Percentiles rank a stretch among this genome's conserved stretches.
These are phyloP conservation scores for Oenanthe melanoleuca DNA, from an alignment of 2,113 vertebrate species.

Conservation along the genomic window DNA sequence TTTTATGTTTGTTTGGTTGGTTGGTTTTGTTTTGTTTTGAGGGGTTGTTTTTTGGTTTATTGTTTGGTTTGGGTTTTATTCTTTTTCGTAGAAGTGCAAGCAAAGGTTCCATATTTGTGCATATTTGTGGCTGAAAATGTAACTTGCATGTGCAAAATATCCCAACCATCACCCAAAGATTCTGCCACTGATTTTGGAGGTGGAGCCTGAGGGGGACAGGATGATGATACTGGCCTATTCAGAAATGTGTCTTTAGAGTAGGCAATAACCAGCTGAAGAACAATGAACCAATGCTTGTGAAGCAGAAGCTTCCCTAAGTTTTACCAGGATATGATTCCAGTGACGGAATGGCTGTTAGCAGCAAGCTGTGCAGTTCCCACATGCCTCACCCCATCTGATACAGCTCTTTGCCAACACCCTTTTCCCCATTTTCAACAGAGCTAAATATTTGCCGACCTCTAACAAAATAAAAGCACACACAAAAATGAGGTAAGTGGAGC, in stretches of 20 bases:
- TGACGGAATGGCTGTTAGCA: not conserved
- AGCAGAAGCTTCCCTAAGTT: not conserved
- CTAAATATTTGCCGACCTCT: conserved; percentile 53
- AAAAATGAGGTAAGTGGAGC: conserved; percentile 45
- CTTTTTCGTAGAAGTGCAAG: too few species aligned
- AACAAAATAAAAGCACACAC: conserved; percentile 49
- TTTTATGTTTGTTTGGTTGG: too few species aligned
- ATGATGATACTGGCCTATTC: not conserved
- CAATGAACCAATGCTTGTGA: not conserved
- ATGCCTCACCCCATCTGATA: not conserved
- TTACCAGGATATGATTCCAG: not conserved
- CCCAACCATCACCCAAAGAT: not conserved
- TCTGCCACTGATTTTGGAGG: not conserved
- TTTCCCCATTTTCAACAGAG: not conserved
- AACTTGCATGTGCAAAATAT: not conserved
- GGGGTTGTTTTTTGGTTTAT: not conserved
- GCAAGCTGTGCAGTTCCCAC: not conserved
- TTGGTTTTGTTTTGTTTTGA: not conserved
- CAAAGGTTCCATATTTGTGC: not conserved
- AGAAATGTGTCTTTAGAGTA: not conserved
- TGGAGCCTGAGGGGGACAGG: not conserved
- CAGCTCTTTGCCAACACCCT: not conserved
- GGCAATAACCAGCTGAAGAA: not conserved
- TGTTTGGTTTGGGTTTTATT: not conserved
- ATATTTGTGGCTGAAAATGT: not conserved